These are phyloP conservation scores for Drosophila paramelanica DNA, from an alignment of 2,888 invertebrate species.

Conservation along the genomic window DNA sequence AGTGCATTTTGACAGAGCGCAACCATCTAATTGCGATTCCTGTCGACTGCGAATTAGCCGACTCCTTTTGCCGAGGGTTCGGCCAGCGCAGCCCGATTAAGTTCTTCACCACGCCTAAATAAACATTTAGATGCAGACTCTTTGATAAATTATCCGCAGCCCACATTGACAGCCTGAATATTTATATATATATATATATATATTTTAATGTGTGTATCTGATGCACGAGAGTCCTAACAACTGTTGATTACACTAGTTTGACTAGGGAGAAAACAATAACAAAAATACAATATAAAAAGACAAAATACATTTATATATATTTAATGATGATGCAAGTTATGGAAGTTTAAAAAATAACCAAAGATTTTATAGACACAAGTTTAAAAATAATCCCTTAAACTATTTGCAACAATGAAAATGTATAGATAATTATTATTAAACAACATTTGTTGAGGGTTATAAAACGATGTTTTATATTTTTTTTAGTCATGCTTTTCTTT, in stretches of 20 bases:
- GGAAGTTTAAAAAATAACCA: too few species aligned
- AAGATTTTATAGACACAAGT: too few species aligned
- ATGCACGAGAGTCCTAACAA: conserved; percentile 49
- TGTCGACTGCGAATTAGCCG: conserved; percentile 33
- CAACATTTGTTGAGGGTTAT: too few species aligned
- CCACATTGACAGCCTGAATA: conserved; percentile 54
- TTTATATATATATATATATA: conserved; percentile 4
- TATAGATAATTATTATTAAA: too few species aligned
- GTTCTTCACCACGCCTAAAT: conserved; percentile 61
- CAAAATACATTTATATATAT: too few species aligned
- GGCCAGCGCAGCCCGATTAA: conserved; percentile 49
- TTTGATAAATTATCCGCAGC: conserved; percentile 66
- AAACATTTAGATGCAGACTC: conserved; percentile 57
- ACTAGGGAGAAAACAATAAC: not conserved
- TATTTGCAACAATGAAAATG: too few species aligned
- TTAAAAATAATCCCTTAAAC: too few species aligned
- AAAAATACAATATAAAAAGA: too few species aligned
- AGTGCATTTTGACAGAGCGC: conserved; percentile 68
- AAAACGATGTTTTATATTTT: too few species aligned
- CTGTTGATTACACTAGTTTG: conserved; percentile 24
- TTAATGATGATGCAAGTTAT: too few species aligned
- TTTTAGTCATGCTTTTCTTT: too few species aligned
- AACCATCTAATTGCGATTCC: conserved; percentile 73
- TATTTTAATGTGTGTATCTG: not conserved
- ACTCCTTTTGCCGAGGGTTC: not conserved